These are phyloP conservation scores for Felis catus DNA, from an alignment of 2,113 vertebrate genomes.

Conservation along the genomic window DNA sequence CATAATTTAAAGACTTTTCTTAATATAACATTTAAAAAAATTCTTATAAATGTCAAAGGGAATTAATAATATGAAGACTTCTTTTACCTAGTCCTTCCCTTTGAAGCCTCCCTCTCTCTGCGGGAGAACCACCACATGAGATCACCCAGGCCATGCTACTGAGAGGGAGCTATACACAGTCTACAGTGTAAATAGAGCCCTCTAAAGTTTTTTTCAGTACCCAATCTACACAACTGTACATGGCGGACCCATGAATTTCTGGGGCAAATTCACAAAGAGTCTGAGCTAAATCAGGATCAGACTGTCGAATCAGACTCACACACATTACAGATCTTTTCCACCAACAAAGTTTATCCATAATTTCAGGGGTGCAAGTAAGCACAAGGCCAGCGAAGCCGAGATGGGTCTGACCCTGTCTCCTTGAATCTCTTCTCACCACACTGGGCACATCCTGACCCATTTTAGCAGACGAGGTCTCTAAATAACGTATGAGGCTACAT, in stretches of 20 bases:
- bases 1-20: not conserved
- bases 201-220: not conserved
- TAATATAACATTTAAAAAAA: not conserved
- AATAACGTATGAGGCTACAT: not conserved
- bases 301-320: not conserved
- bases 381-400: not conserved
- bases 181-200: not conserved
- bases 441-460: not conserved
- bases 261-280: not conserved
- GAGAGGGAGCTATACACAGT: not conserved
- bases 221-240: not conserved
- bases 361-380: not conserved
- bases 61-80: not conserved
- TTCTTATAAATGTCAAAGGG: not conserved
- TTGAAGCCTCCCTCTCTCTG: not conserved
- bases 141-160: not conserved
- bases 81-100: not conserved
- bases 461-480: not conserved
- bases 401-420: not conserved
- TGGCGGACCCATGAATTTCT: not conserved
- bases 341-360: not conserved
- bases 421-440: too few relatives aligned
- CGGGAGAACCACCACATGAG: accelerated
- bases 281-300: not conserved
- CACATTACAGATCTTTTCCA: not conserved